phyloP scores from a whole-genome alignment of 2,888 invertebrate genomes.

The Osmoderma eremita region DNA sequence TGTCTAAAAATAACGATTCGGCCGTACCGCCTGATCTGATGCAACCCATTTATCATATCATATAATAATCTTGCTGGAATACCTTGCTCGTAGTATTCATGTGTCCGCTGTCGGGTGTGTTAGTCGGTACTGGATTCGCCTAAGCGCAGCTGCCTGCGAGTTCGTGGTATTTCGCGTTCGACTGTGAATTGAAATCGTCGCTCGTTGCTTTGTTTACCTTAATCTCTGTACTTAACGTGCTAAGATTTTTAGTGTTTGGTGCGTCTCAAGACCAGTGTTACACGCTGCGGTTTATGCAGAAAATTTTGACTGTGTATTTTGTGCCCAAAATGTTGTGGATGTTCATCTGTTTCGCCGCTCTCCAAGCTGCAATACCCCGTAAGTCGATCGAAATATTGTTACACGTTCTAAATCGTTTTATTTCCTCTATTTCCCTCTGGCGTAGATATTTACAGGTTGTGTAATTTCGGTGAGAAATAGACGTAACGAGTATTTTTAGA shows the following conservation, averaged over 20 bases:
- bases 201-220: not conserved
- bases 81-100: slow-evolving; percentile 1
- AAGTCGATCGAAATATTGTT: not conserved
- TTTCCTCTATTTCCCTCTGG: not conserved
- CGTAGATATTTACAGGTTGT: slow-evolving; percentile 10
- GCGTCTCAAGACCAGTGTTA: too few relatives aligned
- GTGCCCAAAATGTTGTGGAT: slow-evolving; percentile 12
- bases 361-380: slow-evolving; percentile 1
- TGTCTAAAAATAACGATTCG: slow-evolving; percentile 35
- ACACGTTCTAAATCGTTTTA: not conserved
- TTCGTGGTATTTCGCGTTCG: slow-evolving; percentile 2
- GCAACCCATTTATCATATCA: slow-evolving; percentile 40
- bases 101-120: not conserved
- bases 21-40: slow-evolving; percentile 30
- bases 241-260: too few relatives aligned
- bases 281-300: too few relatives aligned
- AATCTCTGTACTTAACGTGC: too few relatives aligned
- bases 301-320: not conserved
- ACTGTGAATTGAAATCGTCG: not conserved
- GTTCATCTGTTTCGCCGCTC: not conserved
- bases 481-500: slow-evolving; percentile 15
- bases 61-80: slow-evolving; percentile 24
- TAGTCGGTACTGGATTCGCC: not conserved
- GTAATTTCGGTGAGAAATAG: slow-evolving; percentile 2
- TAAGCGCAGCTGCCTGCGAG: not conserved